These are phyloP conservation scores for Cyanoramphus novaezelandiae DNA, from an alignment of 2,113 vertebrate species.

Conservation along the genomic window DNA sequence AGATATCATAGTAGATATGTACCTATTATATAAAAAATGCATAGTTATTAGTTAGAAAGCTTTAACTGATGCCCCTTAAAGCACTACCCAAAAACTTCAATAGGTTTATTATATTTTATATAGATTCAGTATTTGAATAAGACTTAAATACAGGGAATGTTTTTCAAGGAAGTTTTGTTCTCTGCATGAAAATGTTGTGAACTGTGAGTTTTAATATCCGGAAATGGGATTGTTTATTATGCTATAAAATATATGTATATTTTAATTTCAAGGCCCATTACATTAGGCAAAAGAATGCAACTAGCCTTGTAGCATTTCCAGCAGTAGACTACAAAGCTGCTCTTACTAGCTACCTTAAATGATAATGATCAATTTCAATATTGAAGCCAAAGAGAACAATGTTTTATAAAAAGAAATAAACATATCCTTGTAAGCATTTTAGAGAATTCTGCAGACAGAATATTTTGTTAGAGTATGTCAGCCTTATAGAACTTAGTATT, in stretches of 20 bases:
- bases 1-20: not conserved
- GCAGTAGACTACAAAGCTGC: not conserved
- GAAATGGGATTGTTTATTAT: constrained; percentile 26
- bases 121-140: not conserved
- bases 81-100: not conserved
- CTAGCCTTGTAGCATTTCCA: not conserved
- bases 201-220: not conserved
- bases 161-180: not conserved
- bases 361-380: not conserved
- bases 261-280: constrained; percentile 74
- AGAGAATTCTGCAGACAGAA: not conserved
- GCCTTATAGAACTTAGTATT: not conserved
- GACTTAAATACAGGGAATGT: not conserved
- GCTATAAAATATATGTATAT: constrained; percentile 31
- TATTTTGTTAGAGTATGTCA: not conserved
- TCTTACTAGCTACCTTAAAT: not conserved
- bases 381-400: not conserved
- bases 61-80: not conserved
- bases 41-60: not conserved
- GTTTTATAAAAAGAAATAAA: not conserved
- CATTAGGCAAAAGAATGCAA: constrained; percentile 17
- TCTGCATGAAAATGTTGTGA: not conserved
- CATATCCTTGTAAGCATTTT: not conserved
- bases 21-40: not conserved
- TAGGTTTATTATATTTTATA: not conserved